Evolutionary conservation across 2,113 vertebrate genomes (phyloP), one percentile per base, ranked within the genome.

Genomic region (Felis catus): DNA sequence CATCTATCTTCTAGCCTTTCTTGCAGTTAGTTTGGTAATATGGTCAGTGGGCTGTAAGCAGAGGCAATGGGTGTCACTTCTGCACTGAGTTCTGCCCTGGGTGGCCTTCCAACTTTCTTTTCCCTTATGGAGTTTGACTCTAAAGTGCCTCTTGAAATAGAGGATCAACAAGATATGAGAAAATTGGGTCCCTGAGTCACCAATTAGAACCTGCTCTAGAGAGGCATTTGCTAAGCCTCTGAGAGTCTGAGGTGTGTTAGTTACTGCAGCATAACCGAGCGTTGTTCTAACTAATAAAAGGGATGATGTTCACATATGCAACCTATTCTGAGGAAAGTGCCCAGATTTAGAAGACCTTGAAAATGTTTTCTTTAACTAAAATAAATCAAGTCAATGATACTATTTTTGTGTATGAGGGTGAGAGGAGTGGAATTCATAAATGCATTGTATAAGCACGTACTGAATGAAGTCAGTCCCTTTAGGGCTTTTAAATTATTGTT

Each of bases 271-370:
- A 55, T 48, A 71, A 53, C 29, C 7, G 3, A 80, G 31, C 83
- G 7, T 85, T 80, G 31, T 53, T 95, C 7, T 74, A 39, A 68
- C 2, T 33, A 76, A 31, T 39, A 58, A 70, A 84, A 88, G 33
- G 27, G 36, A 11, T 48, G 36, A 70, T 90, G n/a, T 31, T 89
- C 4, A 82, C 3, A 79, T 83, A 81, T 84, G 87, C 36, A 94
- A 53, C 33, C 51, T 63, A 92, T n/a, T 91, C 11, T 89, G 58
- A 74, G 25, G 29, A 74, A 4, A 85, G 19, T 53, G 48, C 11
- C 10, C 51, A 85, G 70, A 79, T 94, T 92, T 94, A 94, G 36
- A 95, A 97, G 61, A 23, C 23, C 1, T 79, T 74, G 29, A 83
- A 95, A 70, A 70, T 65, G 6, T 94, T 79, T 91, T 63, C 78